A percentile compares a stretch with the other conserved stretches of the same genome.
phyloP scores from a whole-genome alignment of 2,113 vertebrate species.

The Bos indicus region DNA sequence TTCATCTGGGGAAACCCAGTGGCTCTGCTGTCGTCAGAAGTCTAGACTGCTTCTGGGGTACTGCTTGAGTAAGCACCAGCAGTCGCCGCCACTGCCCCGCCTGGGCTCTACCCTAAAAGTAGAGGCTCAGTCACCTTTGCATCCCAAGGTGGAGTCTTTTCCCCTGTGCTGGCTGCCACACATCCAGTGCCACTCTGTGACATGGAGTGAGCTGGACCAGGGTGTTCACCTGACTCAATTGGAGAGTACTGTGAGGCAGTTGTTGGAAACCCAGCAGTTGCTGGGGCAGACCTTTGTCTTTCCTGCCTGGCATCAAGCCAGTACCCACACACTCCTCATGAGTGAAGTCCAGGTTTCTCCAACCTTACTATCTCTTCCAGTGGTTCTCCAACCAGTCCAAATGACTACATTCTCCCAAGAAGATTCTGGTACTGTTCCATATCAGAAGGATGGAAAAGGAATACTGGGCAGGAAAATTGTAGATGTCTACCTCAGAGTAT shows the following conservation, averaged over 20 bases:
- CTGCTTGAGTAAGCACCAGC: neutral
- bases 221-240: neutral
- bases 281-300: neutral
- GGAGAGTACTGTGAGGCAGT: neutral
- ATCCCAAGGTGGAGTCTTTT: neutral
- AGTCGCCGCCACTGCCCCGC: neutral
- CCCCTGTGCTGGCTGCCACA: neutral
- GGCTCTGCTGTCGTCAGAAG: neutral
- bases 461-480: neutral
- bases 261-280: neutral
- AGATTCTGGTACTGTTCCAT: neutral
- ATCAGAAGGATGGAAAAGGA: neutral
- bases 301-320: neutral
- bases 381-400: neutral
- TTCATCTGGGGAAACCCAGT: neutral
- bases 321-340: neutral
- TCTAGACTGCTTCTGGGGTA: neutral
- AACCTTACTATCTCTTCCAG: neutral
- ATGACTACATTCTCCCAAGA: neutral
- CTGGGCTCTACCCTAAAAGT: neutral
- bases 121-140: neutral
- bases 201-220: neutral
- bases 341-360: neutral
- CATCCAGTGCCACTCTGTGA: neutral
- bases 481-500: neutral